Evolutionary conservation across 2,888 invertebrate genomes (phyloP), one percentile per base, ranked within the genome.

Genomic region (Drosophila meridiana): DNA sequence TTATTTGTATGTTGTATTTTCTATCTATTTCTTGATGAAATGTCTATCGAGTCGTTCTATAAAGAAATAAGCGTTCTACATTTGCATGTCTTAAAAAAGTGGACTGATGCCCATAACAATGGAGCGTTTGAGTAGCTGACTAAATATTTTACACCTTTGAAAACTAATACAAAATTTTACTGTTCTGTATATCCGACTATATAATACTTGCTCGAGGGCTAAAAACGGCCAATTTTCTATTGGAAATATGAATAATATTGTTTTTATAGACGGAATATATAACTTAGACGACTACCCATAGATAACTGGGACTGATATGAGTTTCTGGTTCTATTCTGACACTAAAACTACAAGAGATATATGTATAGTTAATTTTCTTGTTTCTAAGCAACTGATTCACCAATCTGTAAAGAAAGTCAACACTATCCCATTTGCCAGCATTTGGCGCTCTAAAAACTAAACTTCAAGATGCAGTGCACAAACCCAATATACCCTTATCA

Each of bases 101-200:
- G 67, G n/a, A 7, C n/a, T 52, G 13, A 52, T 61, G 48, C 2
- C 30, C 30, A 57, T 53, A 69, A 40, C 4, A 40, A 42, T 32
- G 13, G 9, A 34, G 42, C 34, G 20, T 26, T 57, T 32, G 47
- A 64, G 63, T 34, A 53, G 63, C 57, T 42, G 5, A 40, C 47
- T 6, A 11, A 42, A 20, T 43, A 43, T 42, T 65, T 28, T 53
- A 59, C 40, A 48, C 42, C 53, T 71, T 30, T 20, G 20, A 20
- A 20, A 20, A 20, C 20, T 20, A 20, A 20, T 20, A 20, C 20
- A 20, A 20, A 20, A 20, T 20, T 20, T 20, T 20, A 20, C 20
- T 20, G 20, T 20, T 20, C 20, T 20, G 20, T 20, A 20, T 20
- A 20, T 20, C 3, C 13, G 34, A 52, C 52, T 52, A 34, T 9